Percentiles rank a stretch among this genome's conserved stretches.
phyloP scores from a whole-genome alignment of 2,888 invertebrate species.

The Ecdyonurus torrentis region DNA sequence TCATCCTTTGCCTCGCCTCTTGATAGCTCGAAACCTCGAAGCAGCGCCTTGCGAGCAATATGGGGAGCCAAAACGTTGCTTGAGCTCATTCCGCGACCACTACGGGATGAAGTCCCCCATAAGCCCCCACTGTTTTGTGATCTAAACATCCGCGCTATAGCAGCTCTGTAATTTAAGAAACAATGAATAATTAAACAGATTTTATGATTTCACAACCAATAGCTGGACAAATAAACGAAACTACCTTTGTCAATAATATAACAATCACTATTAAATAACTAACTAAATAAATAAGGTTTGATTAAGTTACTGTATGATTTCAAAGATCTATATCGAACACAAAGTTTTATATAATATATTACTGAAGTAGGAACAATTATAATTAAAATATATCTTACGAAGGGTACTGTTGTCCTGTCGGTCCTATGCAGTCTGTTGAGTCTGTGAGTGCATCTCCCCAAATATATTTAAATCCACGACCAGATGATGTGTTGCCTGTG shows the following conservation, averaged over 20 bases:
- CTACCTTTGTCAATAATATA: too few species aligned
- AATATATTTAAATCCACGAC: conserved; percentile 47
- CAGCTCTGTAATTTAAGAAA: conserved; percentile 40
- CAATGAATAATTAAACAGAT: too few species aligned
- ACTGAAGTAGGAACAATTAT: too few species aligned
- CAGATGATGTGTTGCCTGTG: neutral
- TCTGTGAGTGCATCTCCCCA: conserved; percentile 78
- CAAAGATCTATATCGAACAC: too few species aligned
- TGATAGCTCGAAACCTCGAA: conserved; percentile 39
- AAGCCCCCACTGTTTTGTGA: conserved; percentile 33
- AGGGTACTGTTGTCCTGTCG: conserved; percentile 69
- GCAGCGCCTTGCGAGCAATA: conserved; percentile 51
- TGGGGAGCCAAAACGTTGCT: conserved; percentile 49
- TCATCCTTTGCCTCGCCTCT: conserved; percentile 31
- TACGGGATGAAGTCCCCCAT: conserved; percentile 46
- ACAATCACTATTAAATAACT: too few species aligned
- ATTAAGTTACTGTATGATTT: neutral
- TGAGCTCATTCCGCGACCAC: conserved; percentile 42
- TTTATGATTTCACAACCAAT: too few species aligned
- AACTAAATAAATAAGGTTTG: neutral
- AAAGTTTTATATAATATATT: too few species aligned
- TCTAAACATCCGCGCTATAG: conserved; percentile 50
- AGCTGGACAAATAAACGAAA: too few species aligned
- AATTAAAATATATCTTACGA: conserved; percentile 37
- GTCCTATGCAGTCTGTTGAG: conserved; percentile 60